Conservation (phyloP, 2,113 vertebrate species). For the Hyperopisus bebe region DNA sequence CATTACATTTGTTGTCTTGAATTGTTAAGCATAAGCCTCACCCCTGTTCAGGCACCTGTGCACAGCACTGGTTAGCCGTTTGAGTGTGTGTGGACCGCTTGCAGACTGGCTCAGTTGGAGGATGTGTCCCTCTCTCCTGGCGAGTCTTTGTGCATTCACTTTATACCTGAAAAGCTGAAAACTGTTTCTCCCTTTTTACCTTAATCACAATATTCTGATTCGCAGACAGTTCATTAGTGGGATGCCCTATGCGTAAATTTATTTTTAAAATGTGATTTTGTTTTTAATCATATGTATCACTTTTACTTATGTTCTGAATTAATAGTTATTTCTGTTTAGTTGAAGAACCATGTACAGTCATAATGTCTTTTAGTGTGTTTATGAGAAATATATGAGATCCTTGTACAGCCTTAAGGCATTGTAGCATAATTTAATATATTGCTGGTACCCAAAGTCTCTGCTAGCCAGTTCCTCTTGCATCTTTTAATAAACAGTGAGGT, state of each 20-base stretch:
- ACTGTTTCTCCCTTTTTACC: neutral
- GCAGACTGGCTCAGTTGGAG: neutral
- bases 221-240: neutral
- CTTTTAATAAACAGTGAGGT: slow-evolving; percentile 54
- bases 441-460: neutral
- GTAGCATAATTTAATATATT: neutral
- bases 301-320: neutral
- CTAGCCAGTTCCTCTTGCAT: slow-evolving; percentile 12
- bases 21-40: neutral
- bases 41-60: neutral
- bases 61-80: neutral
- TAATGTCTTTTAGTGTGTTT: neutral
- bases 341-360: neutral
- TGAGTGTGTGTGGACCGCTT: neutral
- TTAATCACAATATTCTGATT: neutral
- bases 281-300: neutral
- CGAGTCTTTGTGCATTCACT: neutral
- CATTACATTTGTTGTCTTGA: neutral
- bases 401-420: neutral
- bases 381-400: neutral
- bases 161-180: neutral
- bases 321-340: neutral
- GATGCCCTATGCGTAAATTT: neutral
- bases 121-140: slow-evolving; percentile 48
- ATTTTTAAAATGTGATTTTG: neutral